Conservation (phyloP, 2,113 vertebrate genomes). For the Pseudopipra pipra region DNA sequence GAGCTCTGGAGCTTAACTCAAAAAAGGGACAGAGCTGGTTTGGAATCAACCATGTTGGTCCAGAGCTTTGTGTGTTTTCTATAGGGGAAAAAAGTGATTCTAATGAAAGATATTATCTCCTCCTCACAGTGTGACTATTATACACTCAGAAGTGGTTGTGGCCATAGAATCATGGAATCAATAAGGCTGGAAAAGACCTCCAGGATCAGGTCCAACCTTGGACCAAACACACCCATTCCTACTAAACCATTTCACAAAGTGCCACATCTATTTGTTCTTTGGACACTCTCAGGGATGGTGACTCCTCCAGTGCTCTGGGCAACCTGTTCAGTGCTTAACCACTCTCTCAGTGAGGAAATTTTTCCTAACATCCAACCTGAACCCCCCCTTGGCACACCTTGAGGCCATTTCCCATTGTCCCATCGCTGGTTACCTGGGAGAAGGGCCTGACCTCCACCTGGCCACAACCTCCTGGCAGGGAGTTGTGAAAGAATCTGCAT, state of each 20-base stretch:
- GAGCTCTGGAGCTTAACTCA: not conserved
- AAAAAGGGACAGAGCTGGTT: not conserved
- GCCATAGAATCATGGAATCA: not conserved
- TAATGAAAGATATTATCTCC: not conserved
- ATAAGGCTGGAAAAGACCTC: not conserved
- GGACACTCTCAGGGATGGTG: accelerated
- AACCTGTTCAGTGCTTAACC: not conserved
- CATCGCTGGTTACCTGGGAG: not conserved
- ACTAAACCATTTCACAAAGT: not conserved
- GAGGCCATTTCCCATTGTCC: not conserved
- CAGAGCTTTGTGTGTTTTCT: not conserved
- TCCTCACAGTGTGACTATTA: not conserved
- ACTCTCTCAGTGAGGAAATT: not conserved
- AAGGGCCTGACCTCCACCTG: not conserved
- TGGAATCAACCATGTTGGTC: not conserved
- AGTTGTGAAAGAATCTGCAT: not conserved
- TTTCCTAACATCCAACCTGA: not conserved
- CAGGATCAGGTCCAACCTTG: not conserved
- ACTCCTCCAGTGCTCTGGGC: too few species aligned
- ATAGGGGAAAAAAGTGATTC: not conserved
- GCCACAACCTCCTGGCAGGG: not conserved
- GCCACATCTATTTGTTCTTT: not conserved
- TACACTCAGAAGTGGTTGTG: not conserved
- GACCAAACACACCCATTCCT: accelerated
- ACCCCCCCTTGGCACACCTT: too few species aligned